Evolutionary conservation across 2,113 vertebrate species (phyloP), one percentile per base, ranked within the genome.

Genomic region (Sylvilagus bachmani): DNA sequence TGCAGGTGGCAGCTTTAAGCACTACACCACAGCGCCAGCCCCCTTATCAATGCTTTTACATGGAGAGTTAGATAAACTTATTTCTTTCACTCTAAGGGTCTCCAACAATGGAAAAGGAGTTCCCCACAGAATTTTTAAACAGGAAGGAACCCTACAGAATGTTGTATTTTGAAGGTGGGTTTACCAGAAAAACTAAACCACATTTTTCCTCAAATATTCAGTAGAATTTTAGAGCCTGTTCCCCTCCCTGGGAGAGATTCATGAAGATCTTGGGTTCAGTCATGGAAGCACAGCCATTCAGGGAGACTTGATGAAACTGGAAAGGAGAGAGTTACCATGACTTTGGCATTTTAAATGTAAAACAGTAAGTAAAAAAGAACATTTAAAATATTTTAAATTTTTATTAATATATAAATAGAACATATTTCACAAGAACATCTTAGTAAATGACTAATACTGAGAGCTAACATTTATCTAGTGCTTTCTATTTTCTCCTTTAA

Each of bases 121-220:
- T 31, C 49, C 58, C 89, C 75, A 70, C 69, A 66, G 91, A 85
- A 93, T 91, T 74, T 95, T 90, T 58, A 58, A 94, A 95, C 44
- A 93, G 33, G 58, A 86, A 94, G 24, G 24, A 95, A 73, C 69
- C 74, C 33, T 79, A 84, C 82, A 89, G 93, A 96, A 93, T 70
- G 61, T 86, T n/a, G 91, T 78, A 58, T 58, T 75, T 44, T 66
- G 53, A 86, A 51, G 61, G 24, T 36, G 81, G 78, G 70, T 78
- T 79, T 85, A 71, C 11, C 25, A 90, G 75, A 6, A 71, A 66
- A 70, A 61, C 31, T 27, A 29, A n/a, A 4, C 10, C 29, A 27
- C 55, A 31, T 22, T 5, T 9, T 31, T 31, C 77, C 77, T 74
- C 38, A 94, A 38, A 77, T 21, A 38, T 84, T 86, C 21, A 49